Evolutionary conservation across 92 coral and sea anemone genomes (phyloP).

Genomic region (Zoanthus solanderi): DNA sequence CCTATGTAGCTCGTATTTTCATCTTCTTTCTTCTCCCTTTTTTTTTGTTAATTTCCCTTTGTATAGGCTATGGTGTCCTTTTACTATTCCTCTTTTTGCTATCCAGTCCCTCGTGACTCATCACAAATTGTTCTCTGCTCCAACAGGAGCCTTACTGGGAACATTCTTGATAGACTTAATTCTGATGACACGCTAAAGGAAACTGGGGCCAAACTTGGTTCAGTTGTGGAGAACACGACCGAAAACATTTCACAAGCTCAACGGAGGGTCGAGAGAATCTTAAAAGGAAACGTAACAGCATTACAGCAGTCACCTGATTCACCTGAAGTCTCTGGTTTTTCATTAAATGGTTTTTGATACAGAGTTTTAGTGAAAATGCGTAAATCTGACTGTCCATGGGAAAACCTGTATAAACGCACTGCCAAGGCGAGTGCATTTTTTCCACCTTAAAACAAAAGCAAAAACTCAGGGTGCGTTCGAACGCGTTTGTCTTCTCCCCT

Average conservation of each 20-base stretch:
- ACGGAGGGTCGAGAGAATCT: constrained; percentile 24
- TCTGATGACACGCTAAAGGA: constrained; percentile 10
- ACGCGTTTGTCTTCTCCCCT: too few species aligned
- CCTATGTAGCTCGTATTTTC: too few species aligned
- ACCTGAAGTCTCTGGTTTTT: constrained; percentile 8
- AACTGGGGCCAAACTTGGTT: background rate
- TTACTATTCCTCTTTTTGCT: too few species aligned
- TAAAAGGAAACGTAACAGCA: constrained; percentile 8
- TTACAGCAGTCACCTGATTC: background rate
- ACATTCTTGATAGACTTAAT: constrained; percentile 13
- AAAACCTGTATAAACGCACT: too few species aligned
- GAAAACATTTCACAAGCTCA: constrained; percentile 33
- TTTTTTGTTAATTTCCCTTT: too few species aligned
- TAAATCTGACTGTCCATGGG: background rate
- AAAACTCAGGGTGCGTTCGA: too few species aligned
- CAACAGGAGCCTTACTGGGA: constrained; percentile 15
- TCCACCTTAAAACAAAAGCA: too few species aligned
- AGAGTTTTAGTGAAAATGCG: background rate
- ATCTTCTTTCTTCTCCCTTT: too few species aligned
- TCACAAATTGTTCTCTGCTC: background rate
- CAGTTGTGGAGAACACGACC: constrained; percentile 17
- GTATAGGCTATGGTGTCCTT: too few species aligned
- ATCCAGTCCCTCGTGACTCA: too few species aligned
- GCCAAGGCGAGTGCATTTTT: too few species aligned
- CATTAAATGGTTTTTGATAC: constrained; percentile 29